These are phyloP conservation scores for Caprella mutica DNA, from an alignment of 2,888 invertebrate species.

Conservation along the genomic window DNA sequence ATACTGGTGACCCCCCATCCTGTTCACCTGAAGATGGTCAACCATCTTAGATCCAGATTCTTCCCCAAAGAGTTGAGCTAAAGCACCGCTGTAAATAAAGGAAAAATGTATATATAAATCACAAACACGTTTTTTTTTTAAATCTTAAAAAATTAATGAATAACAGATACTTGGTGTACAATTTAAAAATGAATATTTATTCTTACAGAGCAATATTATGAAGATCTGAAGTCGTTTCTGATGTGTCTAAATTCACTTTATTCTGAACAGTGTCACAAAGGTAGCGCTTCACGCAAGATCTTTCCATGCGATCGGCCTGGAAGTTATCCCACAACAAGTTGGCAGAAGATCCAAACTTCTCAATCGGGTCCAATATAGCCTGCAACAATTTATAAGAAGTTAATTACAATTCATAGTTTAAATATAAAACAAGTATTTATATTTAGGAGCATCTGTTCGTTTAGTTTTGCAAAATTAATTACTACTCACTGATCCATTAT, in stretches of 20 bases:
- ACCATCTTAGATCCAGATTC: slow-evolving; percentile 8
- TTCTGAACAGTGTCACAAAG: slow-evolving; percentile 12
- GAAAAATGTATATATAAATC: too few species aligned
- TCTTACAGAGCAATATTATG: slow-evolving; percentile 19
- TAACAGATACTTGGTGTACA: not conserved
- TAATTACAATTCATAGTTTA: too few species aligned
- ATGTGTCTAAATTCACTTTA: not conserved
- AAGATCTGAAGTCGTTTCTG: not conserved
- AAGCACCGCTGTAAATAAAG: not conserved
- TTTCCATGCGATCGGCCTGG: slow-evolving; percentile 20
- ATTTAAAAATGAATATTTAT: not conserved
- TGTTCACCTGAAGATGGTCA: not conserved
- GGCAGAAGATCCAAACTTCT: slow-evolving; percentile 11
- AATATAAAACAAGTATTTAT: too few species aligned
- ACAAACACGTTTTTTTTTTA: not conserved
- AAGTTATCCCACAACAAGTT: slow-evolving; percentile 24
- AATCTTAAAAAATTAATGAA: not conserved
- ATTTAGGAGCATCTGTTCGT: too few species aligned
- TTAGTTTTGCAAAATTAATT: not conserved
- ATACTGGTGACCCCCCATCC: slow-evolving; percentile 5
- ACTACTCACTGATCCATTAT: not conserved
- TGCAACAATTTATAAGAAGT: not conserved
- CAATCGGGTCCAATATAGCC: not conserved
- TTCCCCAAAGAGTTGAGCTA: slow-evolving; percentile 16
- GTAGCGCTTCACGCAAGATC: slow-evolving; percentile 14